phyloP scores from a whole-genome alignment of 2,797 vertebrate species.

The Crenichthys baileyi region DNA sequence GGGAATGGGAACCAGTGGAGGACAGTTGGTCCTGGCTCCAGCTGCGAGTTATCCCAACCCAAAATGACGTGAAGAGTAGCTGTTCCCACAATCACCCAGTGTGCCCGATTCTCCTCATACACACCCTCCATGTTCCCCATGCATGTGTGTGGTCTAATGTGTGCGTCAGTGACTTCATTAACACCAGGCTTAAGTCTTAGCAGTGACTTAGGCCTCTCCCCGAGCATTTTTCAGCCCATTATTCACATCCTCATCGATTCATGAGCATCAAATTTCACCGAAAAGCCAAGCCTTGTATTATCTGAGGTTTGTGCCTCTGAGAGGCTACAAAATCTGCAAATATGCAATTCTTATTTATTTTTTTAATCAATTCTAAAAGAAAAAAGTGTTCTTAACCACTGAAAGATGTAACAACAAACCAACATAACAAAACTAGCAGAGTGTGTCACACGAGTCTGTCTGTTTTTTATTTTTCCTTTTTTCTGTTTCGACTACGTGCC shows the following conservation, averaged over 20 bases:
- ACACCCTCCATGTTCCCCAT: conserved; percentile 45
- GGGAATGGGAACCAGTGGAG: conserved; percentile 22
- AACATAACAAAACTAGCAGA: conserved; percentile 77
- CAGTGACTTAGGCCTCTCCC: conserved; percentile 41
- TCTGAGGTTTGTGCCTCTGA: conserved; percentile 89
- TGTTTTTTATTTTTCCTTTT: conserved; percentile 68
- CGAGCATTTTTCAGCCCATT: conserved; percentile 64
- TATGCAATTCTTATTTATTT: conserved; percentile 93
- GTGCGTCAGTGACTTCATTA: conserved; percentile 51
- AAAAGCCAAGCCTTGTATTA: conserved; percentile 84
- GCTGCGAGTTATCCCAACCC: conserved; percentile 58
- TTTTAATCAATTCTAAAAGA: conserved; percentile 83
- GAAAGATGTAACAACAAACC: conserved; percentile 81
- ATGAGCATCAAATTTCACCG: conserved; percentile 77
- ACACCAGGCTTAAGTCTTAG: conserved; percentile 22
- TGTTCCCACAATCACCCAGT: conserved; percentile 60
- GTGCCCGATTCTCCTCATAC: conserved; percentile 44
- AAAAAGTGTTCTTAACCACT: conserved; percentile 93
- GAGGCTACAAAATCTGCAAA: conserved; percentile 93
- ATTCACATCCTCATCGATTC: conserved; percentile 65
- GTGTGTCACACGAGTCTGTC: conserved; percentile 78
- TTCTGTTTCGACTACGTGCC: conserved; percentile 81
- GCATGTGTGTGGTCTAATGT: conserved; percentile 23
- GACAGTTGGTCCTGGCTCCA: neutral
- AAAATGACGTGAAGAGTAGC: conserved; percentile 78